These are phyloP conservation scores for Drosophila pullipes DNA, from an alignment of 2,888 invertebrate genomes.

Conservation along the genomic window DNA sequence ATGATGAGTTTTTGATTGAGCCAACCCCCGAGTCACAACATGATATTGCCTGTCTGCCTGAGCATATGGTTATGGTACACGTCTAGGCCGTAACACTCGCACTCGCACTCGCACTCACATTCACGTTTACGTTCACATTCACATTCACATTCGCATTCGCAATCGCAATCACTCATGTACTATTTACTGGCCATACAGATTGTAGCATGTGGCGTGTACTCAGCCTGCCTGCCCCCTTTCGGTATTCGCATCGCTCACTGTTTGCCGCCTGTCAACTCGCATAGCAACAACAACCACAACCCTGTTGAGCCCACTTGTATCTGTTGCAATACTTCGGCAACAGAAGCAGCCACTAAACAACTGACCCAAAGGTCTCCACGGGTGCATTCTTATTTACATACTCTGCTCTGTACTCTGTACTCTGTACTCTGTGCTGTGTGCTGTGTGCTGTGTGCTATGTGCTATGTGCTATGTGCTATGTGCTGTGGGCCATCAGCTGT, in stretches of 20 bases:
- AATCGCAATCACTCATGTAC: conserved; percentile 9
- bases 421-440: neutral
- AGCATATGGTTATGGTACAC: conserved; percentile 10
- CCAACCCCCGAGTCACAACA: conserved; percentile 29
- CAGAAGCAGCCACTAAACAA: conserved; percentile 57
- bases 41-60: conserved; percentile 17
- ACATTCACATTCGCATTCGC: neutral
- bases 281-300: conserved; percentile 15
- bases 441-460: neutral
- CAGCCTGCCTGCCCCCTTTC: neutral
- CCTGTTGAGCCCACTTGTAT: conserved; percentile 49
- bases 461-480: neutral
- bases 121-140: neutral
- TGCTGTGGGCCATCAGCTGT: conserved; percentile 46
- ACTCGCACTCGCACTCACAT: neutral
- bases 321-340: conserved; percentile 32
- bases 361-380: conserved; percentile 55
- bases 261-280: conserved; percentile 39
- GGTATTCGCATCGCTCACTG: conserved; percentile 15
- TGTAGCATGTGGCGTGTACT: conserved; percentile 54
- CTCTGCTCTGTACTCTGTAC: conserved; percentile 2
- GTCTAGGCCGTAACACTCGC: conserved; percentile 19
- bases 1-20: conserved; percentile 69
- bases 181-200: conserved; percentile 33
- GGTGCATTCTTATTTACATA: conserved; percentile 35